Conservation (phyloP, 2,888 invertebrate genomes). For the Raillietiella orientalis region DNA sequence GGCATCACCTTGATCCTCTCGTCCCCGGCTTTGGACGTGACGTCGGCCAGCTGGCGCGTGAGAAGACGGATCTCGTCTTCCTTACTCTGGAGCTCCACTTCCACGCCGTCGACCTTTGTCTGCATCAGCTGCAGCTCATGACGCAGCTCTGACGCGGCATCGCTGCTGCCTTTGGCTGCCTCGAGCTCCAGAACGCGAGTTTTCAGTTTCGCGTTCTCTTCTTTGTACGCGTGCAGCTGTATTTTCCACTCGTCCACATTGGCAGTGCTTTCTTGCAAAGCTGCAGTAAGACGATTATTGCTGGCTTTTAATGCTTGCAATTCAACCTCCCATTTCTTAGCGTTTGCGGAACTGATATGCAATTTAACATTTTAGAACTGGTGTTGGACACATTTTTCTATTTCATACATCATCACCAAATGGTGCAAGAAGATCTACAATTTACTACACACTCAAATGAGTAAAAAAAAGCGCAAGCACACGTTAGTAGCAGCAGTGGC, state of each 20-base stretch:
- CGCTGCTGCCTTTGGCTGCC: conserved; percentile 8
- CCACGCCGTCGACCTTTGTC: conserved; percentile 40
- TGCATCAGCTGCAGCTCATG: conserved; percentile 7
- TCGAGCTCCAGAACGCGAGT: conserved; percentile 10
- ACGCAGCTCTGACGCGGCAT: conserved; percentile 6
- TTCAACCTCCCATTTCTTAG: conserved; percentile 96
- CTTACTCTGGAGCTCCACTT: conserved; percentile 44
- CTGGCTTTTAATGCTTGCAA: conserved; percentile 80
- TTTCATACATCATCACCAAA: neutral
- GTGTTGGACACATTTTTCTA: neutral
- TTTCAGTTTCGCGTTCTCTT: conserved; percentile 56
- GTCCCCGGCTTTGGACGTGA: conserved; percentile 7
- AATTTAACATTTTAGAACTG: conserved; percentile 6
- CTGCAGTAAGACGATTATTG: conserved; percentile 73
- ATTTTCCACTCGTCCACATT: conserved; percentile 97
- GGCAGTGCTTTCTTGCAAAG: conserved; percentile 74
- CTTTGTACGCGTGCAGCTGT: conserved; percentile 46
- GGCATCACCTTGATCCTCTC: conserved; percentile 9
- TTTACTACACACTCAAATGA: neutral
- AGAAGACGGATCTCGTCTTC: conserved; percentile 41
- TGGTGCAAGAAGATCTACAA: neutral
- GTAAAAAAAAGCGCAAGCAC: neutral
- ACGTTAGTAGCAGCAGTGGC: neutral
- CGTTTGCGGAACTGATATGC: conserved; percentile 57
- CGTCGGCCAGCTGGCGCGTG: conserved; percentile 8